phyloP scores from a whole-genome alignment of 2,113 vertebrate species.

The Atractosteus spatula region DNA sequence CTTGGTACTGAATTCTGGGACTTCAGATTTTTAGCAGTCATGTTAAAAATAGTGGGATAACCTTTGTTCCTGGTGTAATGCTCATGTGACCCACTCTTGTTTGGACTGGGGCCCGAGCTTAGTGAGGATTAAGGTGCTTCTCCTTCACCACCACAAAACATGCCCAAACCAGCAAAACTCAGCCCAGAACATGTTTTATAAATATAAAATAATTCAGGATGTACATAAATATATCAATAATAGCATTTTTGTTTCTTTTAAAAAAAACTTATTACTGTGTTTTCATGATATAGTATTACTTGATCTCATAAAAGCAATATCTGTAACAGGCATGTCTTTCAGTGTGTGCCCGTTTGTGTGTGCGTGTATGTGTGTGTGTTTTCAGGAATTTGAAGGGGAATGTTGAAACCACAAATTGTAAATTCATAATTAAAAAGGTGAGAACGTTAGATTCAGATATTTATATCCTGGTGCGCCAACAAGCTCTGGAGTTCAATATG shows the following conservation, averaged over 20 bases:
- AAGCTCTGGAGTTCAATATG: slow-evolving; percentile 18
- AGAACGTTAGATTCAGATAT: slow-evolving; percentile 20
- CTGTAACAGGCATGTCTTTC: slow-evolving; percentile 42
- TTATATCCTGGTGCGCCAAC: slow-evolving; percentile 24
- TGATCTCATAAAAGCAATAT: slow-evolving; percentile 27
- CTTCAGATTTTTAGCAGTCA: background rate
- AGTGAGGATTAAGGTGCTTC: background rate
- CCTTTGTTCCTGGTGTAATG: slow-evolving; percentile 1
- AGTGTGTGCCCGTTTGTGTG: slow-evolving; percentile 32
- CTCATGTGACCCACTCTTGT: slow-evolving; percentile 4
- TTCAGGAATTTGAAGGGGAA: slow-evolving; percentile 48
- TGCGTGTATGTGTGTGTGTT: slow-evolving; percentile 40
- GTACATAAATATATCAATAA: slow-evolving; percentile 17
- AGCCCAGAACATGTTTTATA: background rate
- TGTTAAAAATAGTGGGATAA: background rate
- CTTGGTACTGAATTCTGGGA: background rate
- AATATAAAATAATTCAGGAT: slow-evolving; percentile 13
- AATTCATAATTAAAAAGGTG: slow-evolving; percentile 23
- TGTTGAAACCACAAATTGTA: slow-evolving; percentile 36
- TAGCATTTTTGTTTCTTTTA: slow-evolving; percentile 1
- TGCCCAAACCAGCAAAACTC: background rate
- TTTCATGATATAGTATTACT: slow-evolving; percentile 29
- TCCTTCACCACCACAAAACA: background rate
- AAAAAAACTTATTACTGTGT: slow-evolving; percentile 12
- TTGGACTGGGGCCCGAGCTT: slow-evolving; percentile 8